Conservation (phyloP, 2,797 vertebrate genomes). For the Columba guinea region DNA sequence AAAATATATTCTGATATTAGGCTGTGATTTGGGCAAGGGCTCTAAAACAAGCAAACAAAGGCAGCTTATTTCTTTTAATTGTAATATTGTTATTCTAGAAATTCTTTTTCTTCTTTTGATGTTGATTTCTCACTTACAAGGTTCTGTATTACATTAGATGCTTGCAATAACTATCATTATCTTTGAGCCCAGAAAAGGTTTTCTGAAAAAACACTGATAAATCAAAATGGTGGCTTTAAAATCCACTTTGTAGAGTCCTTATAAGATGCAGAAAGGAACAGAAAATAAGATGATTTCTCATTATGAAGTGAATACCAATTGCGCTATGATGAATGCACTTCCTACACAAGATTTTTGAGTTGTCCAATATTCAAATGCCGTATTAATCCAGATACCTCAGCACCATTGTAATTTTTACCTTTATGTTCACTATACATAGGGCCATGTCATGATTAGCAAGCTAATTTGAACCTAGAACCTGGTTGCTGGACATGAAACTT, state of each 20-base stretch:
- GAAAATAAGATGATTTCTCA: not conserved
- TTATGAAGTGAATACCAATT: not conserved
- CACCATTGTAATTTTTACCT: not conserved
- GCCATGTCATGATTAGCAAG: not conserved
- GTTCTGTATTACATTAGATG: not conserved
- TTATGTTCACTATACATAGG: not conserved
- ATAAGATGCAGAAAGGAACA: not conserved
- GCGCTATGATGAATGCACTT: not conserved
- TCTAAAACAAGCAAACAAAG: not conserved
- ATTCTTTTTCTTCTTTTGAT: not conserved
- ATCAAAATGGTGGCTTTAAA: not conserved
- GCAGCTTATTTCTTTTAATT: not conserved
- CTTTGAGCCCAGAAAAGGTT: not conserved
- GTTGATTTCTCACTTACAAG: not conserved
- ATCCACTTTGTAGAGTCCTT: not conserved
- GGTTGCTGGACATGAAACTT: not conserved
- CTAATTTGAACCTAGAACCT: constrained; percentile 4
- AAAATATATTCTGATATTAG: not conserved
- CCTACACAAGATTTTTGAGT: not conserved
- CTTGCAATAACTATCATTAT: not conserved
- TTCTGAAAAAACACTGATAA: not conserved
- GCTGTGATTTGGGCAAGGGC: not conserved
- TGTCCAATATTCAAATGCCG: not conserved
- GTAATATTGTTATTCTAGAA: not conserved
- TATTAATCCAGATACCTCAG: not conserved